Percentiles rank a stretch among this genome's conserved stretches.
Conservation (phyloP, 2,888 invertebrate species). For the Spicauda simplicius region DNA sequence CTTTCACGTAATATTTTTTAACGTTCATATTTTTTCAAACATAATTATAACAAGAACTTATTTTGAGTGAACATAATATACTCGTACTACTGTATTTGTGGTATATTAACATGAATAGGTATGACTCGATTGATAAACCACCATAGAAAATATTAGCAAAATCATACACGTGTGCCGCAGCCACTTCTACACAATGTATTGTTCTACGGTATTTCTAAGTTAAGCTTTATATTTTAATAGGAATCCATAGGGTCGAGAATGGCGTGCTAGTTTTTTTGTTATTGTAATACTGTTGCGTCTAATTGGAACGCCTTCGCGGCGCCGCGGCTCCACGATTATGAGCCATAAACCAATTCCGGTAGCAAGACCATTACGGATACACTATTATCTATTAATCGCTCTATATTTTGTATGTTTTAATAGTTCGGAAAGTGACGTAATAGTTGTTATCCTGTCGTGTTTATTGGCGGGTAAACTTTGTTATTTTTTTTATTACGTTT, state of each 20-base stretch:
- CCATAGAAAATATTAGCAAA: too few species aligned
- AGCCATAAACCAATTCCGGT: slow-evolving; percentile 82
- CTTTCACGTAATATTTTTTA: too few species aligned
- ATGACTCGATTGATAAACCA: too few species aligned
- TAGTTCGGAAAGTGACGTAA: background rate
- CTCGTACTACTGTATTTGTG: too few species aligned
- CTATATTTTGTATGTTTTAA: slow-evolving; percentile 18
- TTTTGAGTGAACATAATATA: too few species aligned
- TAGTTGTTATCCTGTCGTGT: too few species aligned
- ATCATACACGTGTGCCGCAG: background rate
- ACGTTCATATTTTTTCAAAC: too few species aligned
- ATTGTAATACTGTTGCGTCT: slow-evolving; percentile 48
- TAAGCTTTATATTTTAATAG: slow-evolving; percentile 17
- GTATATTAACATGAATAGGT: too few species aligned
- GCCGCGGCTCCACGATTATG: slow-evolving; percentile 74
- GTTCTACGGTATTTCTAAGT: slow-evolving; percentile 9
- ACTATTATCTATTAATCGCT: slow-evolving; percentile 58
- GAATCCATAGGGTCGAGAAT: slow-evolving; percentile 24
- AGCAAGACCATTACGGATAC: slow-evolving; percentile 71
- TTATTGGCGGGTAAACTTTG: too few species aligned
- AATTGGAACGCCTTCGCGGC: slow-evolving; percentile 74
- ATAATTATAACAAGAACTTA: too few species aligned
- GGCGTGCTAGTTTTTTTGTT: slow-evolving; percentile 30
- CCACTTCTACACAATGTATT: background rate
- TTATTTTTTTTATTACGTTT: too few species aligned